Base-by-base conservation (phyloP, 2,888 invertebrate genomes). In the Hemistola chrysoprasaria region DNA sequence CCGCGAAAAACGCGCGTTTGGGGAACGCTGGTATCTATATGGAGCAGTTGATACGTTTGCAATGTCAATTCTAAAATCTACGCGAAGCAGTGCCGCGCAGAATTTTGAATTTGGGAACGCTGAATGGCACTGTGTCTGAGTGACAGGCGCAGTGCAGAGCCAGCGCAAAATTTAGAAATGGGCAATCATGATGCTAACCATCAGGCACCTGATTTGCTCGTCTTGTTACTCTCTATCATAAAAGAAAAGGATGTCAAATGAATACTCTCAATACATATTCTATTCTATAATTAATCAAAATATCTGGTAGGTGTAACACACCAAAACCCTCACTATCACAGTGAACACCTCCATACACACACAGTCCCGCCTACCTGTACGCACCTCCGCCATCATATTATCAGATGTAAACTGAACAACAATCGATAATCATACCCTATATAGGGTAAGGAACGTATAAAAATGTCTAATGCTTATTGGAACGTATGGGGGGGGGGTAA, bases 331-430 rank as follows among this genome's bases (percentile, higher is more conserved):
- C 8, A 11, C 30, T 40, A 48, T 53, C 66, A 65, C 64, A 69
- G 61, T 27, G 28, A 52, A 33, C 62, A 40, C n/a, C 71, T 65
- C 65, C 57, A 37, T 39, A 36, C 10, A 42, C 1, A 33, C 36
- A 33, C 43, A 23, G 23, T 11, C 52, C 50, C 36, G 32, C 27
- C 39, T 75, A 78, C 78, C 80, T 80, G 80, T 70, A 64, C 63
- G 44, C 55, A 58, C 54, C 62, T 16, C 57, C 60, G 60, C 71
- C 68, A 72, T 78, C 81, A 65, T 69, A 81, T 82, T 83, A 85
- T 83, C 81, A 78, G 68, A 78, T 85, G 85, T 85, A 82, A 86
- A 83, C 81, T 79, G 85, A 84, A 80, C 71, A 73, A 63, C 77
- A 85, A 85, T 86, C 85, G 85, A 86, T 86, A 84, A 80, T 81